Evolutionary conservation across 2,888 invertebrate species (phyloP), one percentile per base, ranked within the genome.

Genomic region (Heliconius erato): DNA sequence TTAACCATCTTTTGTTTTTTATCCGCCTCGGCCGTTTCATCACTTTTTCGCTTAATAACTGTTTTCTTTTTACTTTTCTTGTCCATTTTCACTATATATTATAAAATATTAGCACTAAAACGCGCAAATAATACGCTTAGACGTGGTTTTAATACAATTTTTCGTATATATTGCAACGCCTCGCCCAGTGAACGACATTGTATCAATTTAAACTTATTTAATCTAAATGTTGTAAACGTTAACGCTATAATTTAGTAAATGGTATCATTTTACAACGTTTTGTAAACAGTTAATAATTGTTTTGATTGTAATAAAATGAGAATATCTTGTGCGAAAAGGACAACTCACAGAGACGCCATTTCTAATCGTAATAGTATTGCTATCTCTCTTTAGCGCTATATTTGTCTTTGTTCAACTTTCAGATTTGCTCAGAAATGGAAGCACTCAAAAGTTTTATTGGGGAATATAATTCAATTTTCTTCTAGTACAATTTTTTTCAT

Each of bases 11-110:
- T 92, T 88, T 95, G 94, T 87, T 95, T 95, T 87, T 94, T 95
- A 59, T 95, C 96, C 85, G 90, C 88, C 28, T 96, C 96, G 0
- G 86, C 90, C 2, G 92, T 86, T 54, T 96, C 96, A 87, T 96
- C 96, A 91, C 90, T 93, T 92, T 96, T 96, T 77, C 96, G 91
- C 90, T 96, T 96, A 82, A 94, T 94, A 74, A 94, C 96, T 88
- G 93, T 93, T 91, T 94, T 96, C 91, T 96, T 96, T 88, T 95
- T 95, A 86, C 88, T 95, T 91, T 96, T 96, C 90, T 96, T 96
- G 92, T 96, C 96, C 96, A 96, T 96, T 92, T 94, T 95, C 90
- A 88, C 88, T 89, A 88, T 89, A 88, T 89, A 85, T 79, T 74
- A 71, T 83, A 88, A n/a, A 86, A 81, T 76, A 84, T 83, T 84